Conservation (phyloP, 2,797 vertebrate genomes). For the Gallirallus australis region DNA sequence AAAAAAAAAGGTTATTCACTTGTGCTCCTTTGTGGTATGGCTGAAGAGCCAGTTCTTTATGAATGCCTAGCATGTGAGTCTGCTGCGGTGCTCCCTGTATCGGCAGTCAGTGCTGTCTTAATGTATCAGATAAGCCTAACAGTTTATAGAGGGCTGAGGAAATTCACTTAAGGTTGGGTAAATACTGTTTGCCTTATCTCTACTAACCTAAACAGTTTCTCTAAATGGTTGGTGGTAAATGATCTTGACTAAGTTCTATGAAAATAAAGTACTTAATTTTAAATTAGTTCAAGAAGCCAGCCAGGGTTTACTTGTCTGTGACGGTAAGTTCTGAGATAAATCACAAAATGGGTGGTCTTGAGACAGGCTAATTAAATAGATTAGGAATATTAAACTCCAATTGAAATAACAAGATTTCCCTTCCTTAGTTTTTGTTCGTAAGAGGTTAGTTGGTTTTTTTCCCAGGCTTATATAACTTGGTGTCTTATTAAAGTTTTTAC, state of each 20-base stretch:
- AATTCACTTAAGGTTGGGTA: constrained; percentile 32
- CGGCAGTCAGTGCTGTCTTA: neutral
- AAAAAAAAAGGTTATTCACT: neutral
- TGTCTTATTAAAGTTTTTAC: rapidly evolving
- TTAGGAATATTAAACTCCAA: neutral
- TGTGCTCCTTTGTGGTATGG: neutral
- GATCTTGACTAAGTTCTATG: neutral
- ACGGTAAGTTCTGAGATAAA: neutral
- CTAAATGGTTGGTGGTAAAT: constrained; percentile 15
- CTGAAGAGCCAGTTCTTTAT: neutral
- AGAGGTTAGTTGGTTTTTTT: neutral
- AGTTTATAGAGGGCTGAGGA: constrained; percentile 41
- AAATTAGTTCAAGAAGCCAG: neutral
- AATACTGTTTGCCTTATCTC: constrained; percentile 48
- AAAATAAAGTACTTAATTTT: constrained; percentile 2
- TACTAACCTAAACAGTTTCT: constrained; percentile 40
- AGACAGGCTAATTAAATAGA: neutral
- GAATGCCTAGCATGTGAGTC: rapidly evolving
- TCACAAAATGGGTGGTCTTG: neutral
- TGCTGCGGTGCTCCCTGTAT: neutral
- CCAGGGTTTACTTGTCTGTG: neutral
- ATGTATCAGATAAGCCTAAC: constrained; percentile 20
- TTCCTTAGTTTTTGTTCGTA: neutral
- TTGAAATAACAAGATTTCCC: neutral
- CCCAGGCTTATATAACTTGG: neutral